Evolutionary conservation across 2,888 invertebrate species (phyloP).

Genomic region (Kryphioiulus occultus): DNA sequence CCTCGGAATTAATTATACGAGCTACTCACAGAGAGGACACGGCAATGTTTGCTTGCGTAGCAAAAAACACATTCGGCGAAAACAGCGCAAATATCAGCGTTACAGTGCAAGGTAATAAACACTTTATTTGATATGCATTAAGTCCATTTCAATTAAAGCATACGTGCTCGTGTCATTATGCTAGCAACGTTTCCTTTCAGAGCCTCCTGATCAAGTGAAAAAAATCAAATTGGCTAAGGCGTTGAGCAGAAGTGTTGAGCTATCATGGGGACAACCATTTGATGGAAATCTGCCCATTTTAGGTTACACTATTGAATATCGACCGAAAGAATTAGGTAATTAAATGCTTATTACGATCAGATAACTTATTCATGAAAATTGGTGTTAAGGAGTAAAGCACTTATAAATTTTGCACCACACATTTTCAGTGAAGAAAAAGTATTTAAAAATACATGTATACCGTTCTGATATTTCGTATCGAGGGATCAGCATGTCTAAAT

Average conservation of each 20-base stretch:
- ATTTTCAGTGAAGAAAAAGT: no score
- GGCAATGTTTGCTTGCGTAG: constrained; percentile 51
- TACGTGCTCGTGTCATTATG: background rate
- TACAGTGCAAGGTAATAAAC: constrained; percentile 51
- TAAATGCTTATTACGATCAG: background rate
- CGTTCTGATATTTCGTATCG: no score
- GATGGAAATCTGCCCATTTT: constrained; percentile 59
- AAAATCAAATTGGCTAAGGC: constrained; percentile 45
- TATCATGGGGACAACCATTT: constrained; percentile 61
- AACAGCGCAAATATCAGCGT: constrained; percentile 48
- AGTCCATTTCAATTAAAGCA: background rate
- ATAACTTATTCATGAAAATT: no score
- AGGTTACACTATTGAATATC: constrained; percentile 48
- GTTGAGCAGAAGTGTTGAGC: constrained; percentile 54
- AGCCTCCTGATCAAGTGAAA: constrained; percentile 46
- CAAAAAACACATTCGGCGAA: constrained; percentile 51
- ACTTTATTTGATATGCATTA: background rate
- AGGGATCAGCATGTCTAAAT: no score
- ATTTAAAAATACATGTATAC: no score
- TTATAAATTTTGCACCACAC: no score
- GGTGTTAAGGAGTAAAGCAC: background rate
- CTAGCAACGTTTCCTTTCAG: constrained; percentile 3
- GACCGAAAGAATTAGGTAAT: constrained; percentile 50
- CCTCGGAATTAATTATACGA: constrained; percentile 44
- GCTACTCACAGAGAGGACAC: constrained; percentile 50